These are phyloP conservation scores for Diogma glabrata DNA, from an alignment of 2,888 invertebrate genomes.

Conservation along the genomic window DNA sequence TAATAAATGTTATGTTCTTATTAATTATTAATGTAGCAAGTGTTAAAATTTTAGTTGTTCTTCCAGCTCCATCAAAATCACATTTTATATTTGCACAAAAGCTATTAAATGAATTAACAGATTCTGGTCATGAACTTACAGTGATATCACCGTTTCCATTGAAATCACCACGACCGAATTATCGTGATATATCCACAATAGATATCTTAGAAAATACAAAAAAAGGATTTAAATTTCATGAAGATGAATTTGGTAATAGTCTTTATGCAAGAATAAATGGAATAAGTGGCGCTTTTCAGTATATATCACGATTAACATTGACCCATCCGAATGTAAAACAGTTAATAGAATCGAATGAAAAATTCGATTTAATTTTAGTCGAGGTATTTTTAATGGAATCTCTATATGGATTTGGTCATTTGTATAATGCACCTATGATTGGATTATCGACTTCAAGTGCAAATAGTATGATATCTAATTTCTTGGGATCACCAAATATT, in stretches of 20 bases:
- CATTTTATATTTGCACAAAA: slow-evolving; percentile 29
- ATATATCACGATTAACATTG: slow-evolving; percentile 8
- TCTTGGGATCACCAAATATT: slow-evolving; percentile 28
- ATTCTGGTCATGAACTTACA: slow-evolving; percentile 32
- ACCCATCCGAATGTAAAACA: slow-evolving; percentile 12
- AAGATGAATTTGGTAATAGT: background rate
- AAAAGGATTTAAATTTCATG: no score
- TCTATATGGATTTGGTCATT: slow-evolving; percentile 23
- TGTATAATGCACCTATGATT: slow-evolving; percentile 24
- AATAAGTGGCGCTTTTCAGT: background rate
- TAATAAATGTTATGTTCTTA: no score
- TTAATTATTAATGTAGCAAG: no score
- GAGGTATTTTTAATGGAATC: slow-evolving; percentile 25
- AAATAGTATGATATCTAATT: slow-evolving; percentile 17
- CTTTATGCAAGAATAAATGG: background rate
- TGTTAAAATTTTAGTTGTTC: background rate
- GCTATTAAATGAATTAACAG: slow-evolving; percentile 27
- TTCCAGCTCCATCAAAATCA: slow-evolving; percentile 17
- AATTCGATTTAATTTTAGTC: slow-evolving; percentile 24
- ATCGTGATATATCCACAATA: slow-evolving; percentile 17
- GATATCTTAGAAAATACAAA: slow-evolving; percentile 12
- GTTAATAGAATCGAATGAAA: slow-evolving; percentile 21
- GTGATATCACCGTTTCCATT: slow-evolving; percentile 28
- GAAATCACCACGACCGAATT: slow-evolving; percentile 24
- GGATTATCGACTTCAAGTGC: slow-evolving; percentile 22